A percentile compares a stretch with the other conserved stretches of the same genome.
Conservation (phyloP, 1,140 invertebrate genomes). For the Neelides sp. region DNA sequence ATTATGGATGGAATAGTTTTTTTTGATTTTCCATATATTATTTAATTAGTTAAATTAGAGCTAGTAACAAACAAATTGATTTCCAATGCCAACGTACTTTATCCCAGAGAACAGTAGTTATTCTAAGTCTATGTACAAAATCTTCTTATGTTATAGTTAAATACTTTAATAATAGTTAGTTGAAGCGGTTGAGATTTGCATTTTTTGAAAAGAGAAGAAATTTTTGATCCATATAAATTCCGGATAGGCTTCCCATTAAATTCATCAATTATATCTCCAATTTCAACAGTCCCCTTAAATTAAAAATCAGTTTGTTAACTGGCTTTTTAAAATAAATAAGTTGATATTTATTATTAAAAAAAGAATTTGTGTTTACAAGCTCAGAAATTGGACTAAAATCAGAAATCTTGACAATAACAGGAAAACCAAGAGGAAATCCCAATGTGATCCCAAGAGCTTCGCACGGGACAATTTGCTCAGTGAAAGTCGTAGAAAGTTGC, state of each 20-base stretch:
- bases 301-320: neutral
- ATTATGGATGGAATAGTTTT: neutral
- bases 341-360: neutral
- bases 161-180: conserved; percentile 18
- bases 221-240: conserved; percentile 24
- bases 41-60: too few species aligned
- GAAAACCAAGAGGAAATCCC: conserved; percentile 28
- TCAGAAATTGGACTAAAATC: conserved; percentile 27
- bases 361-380: conserved; percentile 14
- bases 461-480: conserved; percentile 26
- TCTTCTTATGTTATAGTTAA: neutral
- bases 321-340: neutral
- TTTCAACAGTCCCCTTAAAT: conserved; percentile 17
- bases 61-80: neutral
- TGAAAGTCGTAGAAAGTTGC: conserved; percentile 22
- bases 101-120: neutral
- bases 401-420: conserved; percentile 25
- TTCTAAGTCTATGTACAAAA: neutral
- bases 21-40: neutral
- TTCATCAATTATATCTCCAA: conserved; percentile 29
- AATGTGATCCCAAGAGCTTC: conserved; percentile 23
- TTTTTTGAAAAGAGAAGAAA: conserved; percentile 23
- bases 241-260: conserved; percentile 23
- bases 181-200: conserved; percentile 16
- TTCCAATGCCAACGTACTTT: neutral